Conservation (phyloP, 2,888 invertebrate species). For the Ophion ventricosus region DNA sequence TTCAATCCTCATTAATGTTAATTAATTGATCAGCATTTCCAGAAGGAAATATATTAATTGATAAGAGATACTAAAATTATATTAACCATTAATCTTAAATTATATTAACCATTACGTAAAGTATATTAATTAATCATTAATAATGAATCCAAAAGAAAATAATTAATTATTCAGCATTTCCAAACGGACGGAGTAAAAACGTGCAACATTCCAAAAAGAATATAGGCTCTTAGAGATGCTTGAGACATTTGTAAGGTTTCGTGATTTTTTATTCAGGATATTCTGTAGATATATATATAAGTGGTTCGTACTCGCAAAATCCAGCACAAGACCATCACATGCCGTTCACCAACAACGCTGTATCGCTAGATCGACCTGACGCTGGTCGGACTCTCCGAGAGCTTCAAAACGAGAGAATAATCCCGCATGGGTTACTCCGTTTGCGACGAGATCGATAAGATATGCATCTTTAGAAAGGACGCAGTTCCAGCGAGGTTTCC, state of each 20-base stretch:
- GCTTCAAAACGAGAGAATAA: conserved; percentile 23
- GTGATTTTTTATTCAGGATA: neutral
- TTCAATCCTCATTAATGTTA: no score
- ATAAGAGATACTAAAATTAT: no score
- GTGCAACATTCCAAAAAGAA: no score
- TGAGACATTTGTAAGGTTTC: neutral
- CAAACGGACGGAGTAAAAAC: no score
- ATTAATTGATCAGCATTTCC: no score
- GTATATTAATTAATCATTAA: no score
- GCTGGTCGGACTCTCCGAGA: conserved; percentile 62
- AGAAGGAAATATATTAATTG: no score
- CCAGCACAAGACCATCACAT: conserved; percentile 47
- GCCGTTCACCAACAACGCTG: conserved; percentile 73
- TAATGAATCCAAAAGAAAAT: no score
- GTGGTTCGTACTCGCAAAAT: conserved; percentile 71
- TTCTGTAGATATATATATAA: conserved; percentile 37
- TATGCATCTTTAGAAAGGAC: conserved; percentile 40
- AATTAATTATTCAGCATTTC: no score
- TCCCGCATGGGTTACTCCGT: conserved; percentile 23
- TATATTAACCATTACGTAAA: no score
- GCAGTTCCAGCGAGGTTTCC: neutral
- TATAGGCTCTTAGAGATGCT: no score
- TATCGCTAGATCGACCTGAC: conserved; percentile 76
- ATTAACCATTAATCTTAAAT: no score
- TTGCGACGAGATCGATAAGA: conserved; percentile 59